Conservation (phyloP, 2,113 vertebrate species). For the Rousettus leschenaultii region DNA sequence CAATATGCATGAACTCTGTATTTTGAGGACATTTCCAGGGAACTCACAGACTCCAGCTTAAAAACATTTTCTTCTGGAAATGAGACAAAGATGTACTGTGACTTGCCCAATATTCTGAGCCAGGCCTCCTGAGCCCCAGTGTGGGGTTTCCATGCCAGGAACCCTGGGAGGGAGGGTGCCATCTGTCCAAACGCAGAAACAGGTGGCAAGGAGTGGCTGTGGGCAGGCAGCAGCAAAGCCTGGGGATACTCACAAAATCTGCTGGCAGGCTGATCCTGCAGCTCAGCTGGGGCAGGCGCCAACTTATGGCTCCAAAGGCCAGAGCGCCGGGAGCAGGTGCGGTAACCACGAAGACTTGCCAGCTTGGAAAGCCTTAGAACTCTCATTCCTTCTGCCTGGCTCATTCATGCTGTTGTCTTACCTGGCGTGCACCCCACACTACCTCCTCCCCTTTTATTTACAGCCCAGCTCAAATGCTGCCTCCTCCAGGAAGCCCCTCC, state of each 20-base stretch:
- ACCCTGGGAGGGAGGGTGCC: not conserved
- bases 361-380: not conserved
- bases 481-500: not conserved
- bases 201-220: not conserved
- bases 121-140: not conserved
- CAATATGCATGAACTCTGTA: not conserved
- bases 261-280: not conserved
- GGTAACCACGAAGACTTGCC: not conserved
- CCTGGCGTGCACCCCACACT: not conserved
- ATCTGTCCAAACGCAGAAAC: not conserved
- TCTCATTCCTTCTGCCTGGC: not conserved
- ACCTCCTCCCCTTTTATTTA: not conserved
- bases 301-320: not conserved
- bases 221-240: not conserved
- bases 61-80: not conserved
- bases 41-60: not conserved
- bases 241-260: not conserved
- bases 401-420: not conserved
- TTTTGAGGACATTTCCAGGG: not conserved
- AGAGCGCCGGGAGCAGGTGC: not conserved
- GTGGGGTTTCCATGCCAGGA: not conserved
- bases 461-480: not conserved
- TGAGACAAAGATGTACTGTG: not conserved
- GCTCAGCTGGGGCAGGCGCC: not conserved
- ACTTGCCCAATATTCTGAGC: not conserved